These are phyloP conservation scores for Acanthornis magna DNA, from an alignment of 2,797 vertebrate species.

Conservation along the genomic window DNA sequence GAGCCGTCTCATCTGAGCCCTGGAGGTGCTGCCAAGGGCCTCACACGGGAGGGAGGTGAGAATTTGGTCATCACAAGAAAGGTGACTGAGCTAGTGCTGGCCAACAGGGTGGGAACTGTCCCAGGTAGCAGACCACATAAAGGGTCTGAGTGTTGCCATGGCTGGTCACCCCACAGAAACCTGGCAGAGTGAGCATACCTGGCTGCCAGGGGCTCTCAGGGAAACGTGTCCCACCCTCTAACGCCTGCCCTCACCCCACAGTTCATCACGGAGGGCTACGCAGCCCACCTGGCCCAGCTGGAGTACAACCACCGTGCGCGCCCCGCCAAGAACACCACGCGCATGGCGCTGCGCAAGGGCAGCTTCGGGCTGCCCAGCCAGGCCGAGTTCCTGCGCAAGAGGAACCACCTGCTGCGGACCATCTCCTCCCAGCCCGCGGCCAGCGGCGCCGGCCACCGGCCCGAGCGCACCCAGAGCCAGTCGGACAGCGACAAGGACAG, in stretches of 20 bases:
- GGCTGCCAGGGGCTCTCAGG: background rate
- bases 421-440: constrained; percentile 85
- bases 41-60: background rate
- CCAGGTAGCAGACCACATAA: no score
- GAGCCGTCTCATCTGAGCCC: background rate
- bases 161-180: background rate
- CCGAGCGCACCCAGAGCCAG: constrained; percentile 86
- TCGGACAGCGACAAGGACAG: constrained; percentile 85
- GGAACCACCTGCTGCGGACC: constrained; percentile 93
- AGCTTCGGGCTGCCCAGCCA: constrained; percentile 90
- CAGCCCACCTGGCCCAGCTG: constrained; percentile 90
- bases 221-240: background rate
- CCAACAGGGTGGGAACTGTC: background rate
- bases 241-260: background rate
- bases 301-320: constrained; percentile 91
- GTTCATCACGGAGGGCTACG: constrained; percentile 88
- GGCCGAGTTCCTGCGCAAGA: constrained; percentile 91
- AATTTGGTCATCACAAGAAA: background rate
- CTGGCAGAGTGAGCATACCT: rapidly evolving
- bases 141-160: rapidly evolving
- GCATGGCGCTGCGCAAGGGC: constrained; percentile 93
- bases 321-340: constrained; percentile 87
- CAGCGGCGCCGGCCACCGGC: constrained; percentile 63
- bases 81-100: background rate
- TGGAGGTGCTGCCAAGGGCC: background rate